phyloP scores from a whole-genome alignment of 2,113 vertebrate genomes.

The Tenrec ecaudatus region DNA sequence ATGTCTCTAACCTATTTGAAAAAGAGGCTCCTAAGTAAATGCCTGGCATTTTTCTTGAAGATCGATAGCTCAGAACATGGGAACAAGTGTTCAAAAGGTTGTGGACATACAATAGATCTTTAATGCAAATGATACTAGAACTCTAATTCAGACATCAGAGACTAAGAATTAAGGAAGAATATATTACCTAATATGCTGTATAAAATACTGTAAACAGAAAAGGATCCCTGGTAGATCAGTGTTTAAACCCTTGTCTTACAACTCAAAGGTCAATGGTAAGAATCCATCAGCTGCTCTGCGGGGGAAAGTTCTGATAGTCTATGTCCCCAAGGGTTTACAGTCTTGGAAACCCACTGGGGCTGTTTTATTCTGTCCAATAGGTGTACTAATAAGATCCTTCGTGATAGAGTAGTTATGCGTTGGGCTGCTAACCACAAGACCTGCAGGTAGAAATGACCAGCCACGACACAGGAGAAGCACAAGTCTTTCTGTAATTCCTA shows the following conservation, averaged over 20 bases:
- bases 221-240: too few relatives aligned
- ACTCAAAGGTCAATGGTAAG: neutral
- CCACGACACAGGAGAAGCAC: too few relatives aligned
- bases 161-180: neutral
- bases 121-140: neutral
- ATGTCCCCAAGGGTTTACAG: too few relatives aligned
- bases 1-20: neutral
- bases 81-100: neutral
- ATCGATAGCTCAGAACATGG: neutral
- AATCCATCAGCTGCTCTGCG: neutral
- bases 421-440: too few relatives aligned
- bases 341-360: too few relatives aligned
- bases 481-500: too few relatives aligned
- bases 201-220: neutral
- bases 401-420: too few relatives aligned
- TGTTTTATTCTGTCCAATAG: too few relatives aligned
- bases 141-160: constrained; percentile 15
- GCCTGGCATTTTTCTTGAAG: neutral
- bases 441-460: too few relatives aligned
- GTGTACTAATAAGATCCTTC: too few relatives aligned
- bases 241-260: neutral
- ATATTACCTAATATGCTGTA: neutral
- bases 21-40: neutral
- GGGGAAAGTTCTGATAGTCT: too few relatives aligned
- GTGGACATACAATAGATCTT: neutral